Evolutionary conservation across 2,113 vertebrate genomes (phyloP).

Genomic region (Leptocoma aspasia): DNA sequence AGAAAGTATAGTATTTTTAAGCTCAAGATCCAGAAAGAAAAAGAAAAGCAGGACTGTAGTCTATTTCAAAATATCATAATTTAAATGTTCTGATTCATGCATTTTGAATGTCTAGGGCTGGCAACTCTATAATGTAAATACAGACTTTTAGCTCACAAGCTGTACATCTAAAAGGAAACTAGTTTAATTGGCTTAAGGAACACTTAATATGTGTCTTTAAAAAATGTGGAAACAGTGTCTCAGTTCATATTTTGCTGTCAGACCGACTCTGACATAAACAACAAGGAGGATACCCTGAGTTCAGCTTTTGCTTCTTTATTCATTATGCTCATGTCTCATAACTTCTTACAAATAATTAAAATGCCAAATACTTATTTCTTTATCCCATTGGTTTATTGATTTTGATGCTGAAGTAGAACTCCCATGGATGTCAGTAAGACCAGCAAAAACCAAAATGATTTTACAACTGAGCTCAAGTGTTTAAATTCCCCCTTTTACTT

Average conservation of each 20-base stretch:
- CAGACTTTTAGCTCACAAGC: not conserved
- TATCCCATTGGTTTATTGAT: not conserved
- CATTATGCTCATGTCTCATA: not conserved
- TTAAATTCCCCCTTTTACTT: accelerated
- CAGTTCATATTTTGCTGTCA: not conserved
- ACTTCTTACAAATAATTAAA: not conserved
- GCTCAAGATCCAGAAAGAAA: not conserved
- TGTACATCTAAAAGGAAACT: not conserved
- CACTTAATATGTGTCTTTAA: not conserved
- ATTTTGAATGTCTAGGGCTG: not conserved
- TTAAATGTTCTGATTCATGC: not conserved
- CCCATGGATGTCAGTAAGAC: not conserved
- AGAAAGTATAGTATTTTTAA: not conserved
- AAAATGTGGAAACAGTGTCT: not conserved
- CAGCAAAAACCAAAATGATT: not conserved
- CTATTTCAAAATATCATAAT: not conserved
- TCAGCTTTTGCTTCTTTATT: not conserved
- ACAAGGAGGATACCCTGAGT: not conserved
- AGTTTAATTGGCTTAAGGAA: not conserved
- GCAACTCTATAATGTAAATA: not conserved
- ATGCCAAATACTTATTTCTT: not conserved
- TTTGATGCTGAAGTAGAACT: not conserved
- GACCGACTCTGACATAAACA: not conserved
- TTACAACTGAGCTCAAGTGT: not conserved
- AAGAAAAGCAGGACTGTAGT: not conserved